Evolutionary conservation across 2,113 vertebrate species (phyloP).

Genomic region (Ivindomyrus marchei): DNA sequence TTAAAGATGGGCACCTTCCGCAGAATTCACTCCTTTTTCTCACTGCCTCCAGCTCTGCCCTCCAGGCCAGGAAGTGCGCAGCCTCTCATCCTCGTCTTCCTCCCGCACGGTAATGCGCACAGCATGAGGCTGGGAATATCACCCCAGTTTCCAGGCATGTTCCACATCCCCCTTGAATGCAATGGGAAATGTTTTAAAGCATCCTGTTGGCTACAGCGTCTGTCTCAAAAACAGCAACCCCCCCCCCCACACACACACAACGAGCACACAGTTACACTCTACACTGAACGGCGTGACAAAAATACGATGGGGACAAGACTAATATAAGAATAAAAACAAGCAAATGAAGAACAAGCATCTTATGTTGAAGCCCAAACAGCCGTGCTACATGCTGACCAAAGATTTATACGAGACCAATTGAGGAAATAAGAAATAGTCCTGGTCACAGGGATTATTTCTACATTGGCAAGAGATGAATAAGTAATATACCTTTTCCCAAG

Average conservation of each 20-base stretch:
- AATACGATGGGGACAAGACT: neutral
- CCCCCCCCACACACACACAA: neutral
- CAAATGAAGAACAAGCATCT: neutral
- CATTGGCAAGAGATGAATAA: neutral
- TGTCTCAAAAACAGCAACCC: neutral
- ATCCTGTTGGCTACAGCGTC: neutral
- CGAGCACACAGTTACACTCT: neutral
- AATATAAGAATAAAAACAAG: neutral
- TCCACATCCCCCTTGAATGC: neutral
- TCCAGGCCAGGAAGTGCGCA: slow-evolving; percentile 25
- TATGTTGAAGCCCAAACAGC: neutral
- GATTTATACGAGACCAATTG: neutral
- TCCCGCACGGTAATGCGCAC: neutral
- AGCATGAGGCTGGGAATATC: neutral
- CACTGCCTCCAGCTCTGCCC: slow-evolving; percentile 5
- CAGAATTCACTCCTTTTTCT: slow-evolving; percentile 23
- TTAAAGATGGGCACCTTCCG: slow-evolving; percentile 21
- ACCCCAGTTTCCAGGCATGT: neutral
- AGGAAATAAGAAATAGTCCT: neutral
- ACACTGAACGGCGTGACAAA: neutral
- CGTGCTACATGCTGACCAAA: neutral
- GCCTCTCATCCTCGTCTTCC: slow-evolving; percentile 22
- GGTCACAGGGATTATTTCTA: neutral
- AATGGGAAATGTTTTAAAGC: neutral
- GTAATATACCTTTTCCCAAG: neutral